Conservation (phyloP, 2,888 invertebrate species). For the Melanophora roralis region DNA sequence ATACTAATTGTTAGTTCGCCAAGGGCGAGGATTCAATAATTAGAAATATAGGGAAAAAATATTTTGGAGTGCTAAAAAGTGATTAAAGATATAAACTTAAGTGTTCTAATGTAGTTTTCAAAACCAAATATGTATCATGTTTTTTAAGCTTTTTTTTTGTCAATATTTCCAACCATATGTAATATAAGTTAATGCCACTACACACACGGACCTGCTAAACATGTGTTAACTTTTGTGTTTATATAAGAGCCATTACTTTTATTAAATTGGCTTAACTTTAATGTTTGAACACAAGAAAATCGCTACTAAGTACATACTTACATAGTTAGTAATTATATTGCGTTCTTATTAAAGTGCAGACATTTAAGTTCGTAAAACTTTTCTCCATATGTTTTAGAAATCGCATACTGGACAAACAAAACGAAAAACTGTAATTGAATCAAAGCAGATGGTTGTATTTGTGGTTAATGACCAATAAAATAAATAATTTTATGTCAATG, state of each 20-base stretch:
- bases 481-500: neutral
- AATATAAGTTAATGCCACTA: no score
- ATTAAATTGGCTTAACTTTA: slow-evolving; percentile 10
- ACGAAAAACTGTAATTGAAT: neutral
- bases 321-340: neutral
- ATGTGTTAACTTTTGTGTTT: neutral
- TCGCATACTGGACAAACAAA: neutral
- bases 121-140: no score
- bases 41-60: no score
- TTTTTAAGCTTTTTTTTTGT: no score
- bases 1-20: no score
- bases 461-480: neutral
- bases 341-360: neutral
- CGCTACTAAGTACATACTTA: neutral
- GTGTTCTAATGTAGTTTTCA: no score
- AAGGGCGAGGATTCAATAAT: no score
- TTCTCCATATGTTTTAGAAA: neutral
- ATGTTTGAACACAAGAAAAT: slow-evolving; percentile 6
- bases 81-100: no score
- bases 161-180: no score
- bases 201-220: neutral
- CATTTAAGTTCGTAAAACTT: neutral
- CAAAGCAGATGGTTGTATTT: neutral
- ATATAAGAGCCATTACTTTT: neutral
- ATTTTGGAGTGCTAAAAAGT: no score